phyloP scores from a whole-genome alignment of 2,797 vertebrate species.

The Enteromius anoplus region DNA sequence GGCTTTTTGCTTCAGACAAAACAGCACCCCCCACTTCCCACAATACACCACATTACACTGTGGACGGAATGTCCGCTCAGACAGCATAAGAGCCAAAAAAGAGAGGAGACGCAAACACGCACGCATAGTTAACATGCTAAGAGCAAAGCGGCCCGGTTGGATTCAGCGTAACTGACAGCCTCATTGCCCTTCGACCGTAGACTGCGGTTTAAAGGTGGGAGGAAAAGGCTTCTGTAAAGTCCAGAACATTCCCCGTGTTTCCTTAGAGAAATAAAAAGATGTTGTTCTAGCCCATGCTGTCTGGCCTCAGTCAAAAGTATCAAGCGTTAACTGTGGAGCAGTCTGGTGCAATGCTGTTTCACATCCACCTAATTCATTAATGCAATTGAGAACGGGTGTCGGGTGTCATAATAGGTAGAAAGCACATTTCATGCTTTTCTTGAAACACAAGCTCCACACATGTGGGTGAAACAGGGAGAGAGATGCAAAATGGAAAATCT shows the following conservation, averaged over 20 bases:
- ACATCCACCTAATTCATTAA: conserved; percentile 63
- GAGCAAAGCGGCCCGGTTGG: neutral
- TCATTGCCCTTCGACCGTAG: conserved; percentile 38
- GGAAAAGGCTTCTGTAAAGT: conserved; percentile 62
- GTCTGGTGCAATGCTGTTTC: conserved; percentile 51
- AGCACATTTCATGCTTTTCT: conserved; percentile 54
- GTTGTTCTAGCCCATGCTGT: conserved; percentile 59
- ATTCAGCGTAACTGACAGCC: conserved; percentile 34
- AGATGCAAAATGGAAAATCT: conserved; percentile 17
- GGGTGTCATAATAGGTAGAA: conserved; percentile 55
- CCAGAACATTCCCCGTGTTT: conserved; percentile 53
- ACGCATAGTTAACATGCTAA: conserved; percentile 34
- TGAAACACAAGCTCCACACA: conserved; percentile 58
- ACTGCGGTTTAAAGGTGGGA: conserved; percentile 60
- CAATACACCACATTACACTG: conserved; percentile 44
- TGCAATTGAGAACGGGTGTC: conserved; percentile 57
- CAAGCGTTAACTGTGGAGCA: conserved; percentile 37
- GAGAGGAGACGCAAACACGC: conserved; percentile 1
- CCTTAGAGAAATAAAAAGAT: conserved; percentile 63
- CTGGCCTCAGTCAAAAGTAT: conserved; percentile 44
- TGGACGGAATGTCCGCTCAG: conserved; percentile 37
- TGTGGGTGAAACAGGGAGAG: conserved; percentile 45
- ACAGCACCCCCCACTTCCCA: conserved; percentile 34
- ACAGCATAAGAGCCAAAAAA: conserved; percentile 1
- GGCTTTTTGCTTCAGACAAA: conserved; percentile 49